These are phyloP conservation scores for Metellina segmentata DNA, from an alignment of 2,888 invertebrate genomes.

Conservation along the genomic window DNA sequence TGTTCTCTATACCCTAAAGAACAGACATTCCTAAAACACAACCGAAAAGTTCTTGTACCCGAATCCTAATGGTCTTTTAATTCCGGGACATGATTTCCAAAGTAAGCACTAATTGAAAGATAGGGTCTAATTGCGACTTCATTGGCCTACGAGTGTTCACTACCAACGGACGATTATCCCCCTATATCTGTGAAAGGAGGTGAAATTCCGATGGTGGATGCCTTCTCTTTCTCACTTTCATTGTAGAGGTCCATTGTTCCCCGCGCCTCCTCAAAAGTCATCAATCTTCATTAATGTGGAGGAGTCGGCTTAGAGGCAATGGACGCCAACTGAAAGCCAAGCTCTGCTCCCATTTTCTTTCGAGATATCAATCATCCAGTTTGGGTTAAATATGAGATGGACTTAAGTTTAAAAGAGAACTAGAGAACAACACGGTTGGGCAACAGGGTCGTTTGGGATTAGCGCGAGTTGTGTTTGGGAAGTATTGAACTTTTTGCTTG, in stretches of 20 bases:
- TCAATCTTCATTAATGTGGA: neutral
- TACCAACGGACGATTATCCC: neutral
- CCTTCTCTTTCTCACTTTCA: neutral
- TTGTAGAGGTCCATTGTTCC: neutral
- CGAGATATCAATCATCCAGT: neutral
- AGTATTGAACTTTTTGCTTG: no score
- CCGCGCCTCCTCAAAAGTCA: neutral
- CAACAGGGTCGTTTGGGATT: no score
- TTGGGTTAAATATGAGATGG: neutral
- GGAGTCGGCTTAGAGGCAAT: no score
- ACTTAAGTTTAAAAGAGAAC: neutral
- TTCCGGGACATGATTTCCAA: neutral
- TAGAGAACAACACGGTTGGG: neutral
- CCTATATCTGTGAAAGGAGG: neutral
- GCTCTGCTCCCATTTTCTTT: neutral
- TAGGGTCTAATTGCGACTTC: neutral
- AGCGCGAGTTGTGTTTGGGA: no score
- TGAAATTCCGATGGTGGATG: neutral
- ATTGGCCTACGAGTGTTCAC: neutral
- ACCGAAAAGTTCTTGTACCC: no score
- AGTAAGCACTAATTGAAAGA: neutral
- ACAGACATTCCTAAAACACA: no score
- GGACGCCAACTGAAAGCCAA: no score
- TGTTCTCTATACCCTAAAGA: no score
- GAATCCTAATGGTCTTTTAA: neutral